These are phyloP conservation scores for Drosophila hawaiiensis DNA, from an alignment of 2,888 invertebrate genomes.

Conservation along the genomic window DNA sequence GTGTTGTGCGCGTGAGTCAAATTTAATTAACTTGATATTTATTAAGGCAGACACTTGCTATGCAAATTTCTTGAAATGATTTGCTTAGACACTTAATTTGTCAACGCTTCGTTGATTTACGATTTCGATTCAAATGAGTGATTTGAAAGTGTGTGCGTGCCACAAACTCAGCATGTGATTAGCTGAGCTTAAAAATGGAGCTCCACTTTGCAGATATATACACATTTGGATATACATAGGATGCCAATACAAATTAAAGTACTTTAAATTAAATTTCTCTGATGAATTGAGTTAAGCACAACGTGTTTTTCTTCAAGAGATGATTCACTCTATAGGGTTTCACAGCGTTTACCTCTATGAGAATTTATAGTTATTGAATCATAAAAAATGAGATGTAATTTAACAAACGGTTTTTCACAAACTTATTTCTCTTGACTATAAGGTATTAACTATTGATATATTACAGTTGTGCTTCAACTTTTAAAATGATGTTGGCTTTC, in stretches of 20 bases:
- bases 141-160: not conserved
- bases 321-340: not conserved
- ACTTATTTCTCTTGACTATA: not conserved
- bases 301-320: not conserved
- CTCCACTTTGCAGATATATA: not conserved
- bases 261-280: not conserved
- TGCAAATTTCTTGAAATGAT: slow-evolving; percentile 47
- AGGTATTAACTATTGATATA: not conserved
- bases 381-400: not conserved
- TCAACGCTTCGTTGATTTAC: slow-evolving; percentile 44
- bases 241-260: not conserved
- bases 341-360: not conserved
- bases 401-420: not conserved
- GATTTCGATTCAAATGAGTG: slow-evolving; percentile 20
- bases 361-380: not conserved
- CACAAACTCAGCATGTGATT: slow-evolving; percentile 18
- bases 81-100: slow-evolving; percentile 46
- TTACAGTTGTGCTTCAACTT: not conserved
- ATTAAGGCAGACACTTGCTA: slow-evolving; percentile 36
- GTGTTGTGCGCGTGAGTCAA: slow-evolving; percentile 20
- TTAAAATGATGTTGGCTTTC: not conserved
- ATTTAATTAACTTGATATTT: slow-evolving; percentile 56
- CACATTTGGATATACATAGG: not conserved
- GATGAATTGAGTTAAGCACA: not conserved
- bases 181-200: not conserved